These are phyloP conservation scores for Volucella bombylans DNA, from an alignment of 2,888 invertebrate genomes.

Conservation along the genomic window DNA sequence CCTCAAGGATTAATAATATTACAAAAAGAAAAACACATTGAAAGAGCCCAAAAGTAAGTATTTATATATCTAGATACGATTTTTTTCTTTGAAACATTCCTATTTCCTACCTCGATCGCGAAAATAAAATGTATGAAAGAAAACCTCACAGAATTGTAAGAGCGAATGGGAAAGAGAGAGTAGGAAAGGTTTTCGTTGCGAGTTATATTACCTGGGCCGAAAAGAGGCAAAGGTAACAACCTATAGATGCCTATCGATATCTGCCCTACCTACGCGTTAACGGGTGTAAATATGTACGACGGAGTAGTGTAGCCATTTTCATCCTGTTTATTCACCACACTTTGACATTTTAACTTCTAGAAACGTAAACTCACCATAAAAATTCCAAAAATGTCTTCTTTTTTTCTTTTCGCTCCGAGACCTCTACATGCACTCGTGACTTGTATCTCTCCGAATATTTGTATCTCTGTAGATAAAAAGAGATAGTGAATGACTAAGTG, in stretches of 20 bases:
- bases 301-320: slow-evolving; percentile 58
- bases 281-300: slow-evolving; percentile 32
- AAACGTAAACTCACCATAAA: slow-evolving; percentile 45
- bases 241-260: slow-evolving; percentile 41
- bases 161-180: slow-evolving; percentile 26
- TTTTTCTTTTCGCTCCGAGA: slow-evolving; percentile 4
- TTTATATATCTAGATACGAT: slow-evolving; percentile 57
- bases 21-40: slow-evolving; percentile 17
- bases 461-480: slow-evolving; percentile 16
- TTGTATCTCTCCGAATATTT: slow-evolving; percentile 36
- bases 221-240: slow-evolving; percentile 44
- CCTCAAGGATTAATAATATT: slow-evolving; percentile 59
- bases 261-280: slow-evolving; percentile 50
- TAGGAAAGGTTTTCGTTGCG: slow-evolving; percentile 43
- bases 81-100: slow-evolving; percentile 27
- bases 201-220: slow-evolving; percentile 49
- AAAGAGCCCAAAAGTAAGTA: slow-evolving; percentile 62
- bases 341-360: slow-evolving; percentile 53
- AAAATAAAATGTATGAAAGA: slow-evolving; percentile 34
- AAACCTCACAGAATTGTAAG: not conserved
- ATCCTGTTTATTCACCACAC: slow-evolving; percentile 49
- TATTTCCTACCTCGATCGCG: slow-evolving; percentile 56
- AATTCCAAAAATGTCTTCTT: slow-evolving; percentile 37
- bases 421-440: not conserved
- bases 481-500: slow-evolving; percentile 23